These are phyloP conservation scores for Cotesia vestalis DNA, from an alignment of 1,140 invertebrate species.

Conservation along the genomic window DNA sequence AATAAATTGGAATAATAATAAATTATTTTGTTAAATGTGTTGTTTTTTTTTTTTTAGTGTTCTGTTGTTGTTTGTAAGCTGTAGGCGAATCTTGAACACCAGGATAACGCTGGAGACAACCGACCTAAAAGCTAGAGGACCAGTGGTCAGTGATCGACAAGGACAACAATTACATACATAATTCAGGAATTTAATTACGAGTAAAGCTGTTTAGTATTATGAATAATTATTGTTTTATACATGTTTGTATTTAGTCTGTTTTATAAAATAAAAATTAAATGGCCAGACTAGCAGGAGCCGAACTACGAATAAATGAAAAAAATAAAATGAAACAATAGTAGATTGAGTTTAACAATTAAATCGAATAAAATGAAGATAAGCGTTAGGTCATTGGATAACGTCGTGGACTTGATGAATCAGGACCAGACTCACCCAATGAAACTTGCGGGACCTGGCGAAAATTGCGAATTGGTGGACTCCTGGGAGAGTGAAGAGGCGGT, in stretches of 20 bases:
- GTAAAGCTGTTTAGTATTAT: too few species aligned
- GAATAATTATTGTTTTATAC: neutral
- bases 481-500: conserved; percentile 65
- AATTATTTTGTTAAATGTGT: neutral
- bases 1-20: neutral
- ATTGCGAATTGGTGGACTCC: conserved; percentile 62
- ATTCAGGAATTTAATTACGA: too few species aligned
- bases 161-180: too few species aligned
- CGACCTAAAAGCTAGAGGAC: conserved; percentile 13
- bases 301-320: too few species aligned
- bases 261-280: too few species aligned
- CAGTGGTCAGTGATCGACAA: too few species aligned
- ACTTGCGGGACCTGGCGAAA: conserved; percentile 61
- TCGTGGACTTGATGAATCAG: conserved; percentile 43
- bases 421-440: conserved; percentile 63
- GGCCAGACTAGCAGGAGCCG: neutral
- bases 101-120: conserved; percentile 1
- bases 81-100: neutral
- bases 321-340: neutral
- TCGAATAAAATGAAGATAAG: conserved; percentile 16
- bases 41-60: neutral
- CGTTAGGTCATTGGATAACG: conserved; percentile 32
- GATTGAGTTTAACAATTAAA: neutral
- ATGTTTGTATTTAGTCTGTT: neutral
- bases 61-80: conserved; percentile 12